Evolutionary conservation across 2,113 vertebrate species (phyloP).

Genomic region (Catharus minimus): DNA sequence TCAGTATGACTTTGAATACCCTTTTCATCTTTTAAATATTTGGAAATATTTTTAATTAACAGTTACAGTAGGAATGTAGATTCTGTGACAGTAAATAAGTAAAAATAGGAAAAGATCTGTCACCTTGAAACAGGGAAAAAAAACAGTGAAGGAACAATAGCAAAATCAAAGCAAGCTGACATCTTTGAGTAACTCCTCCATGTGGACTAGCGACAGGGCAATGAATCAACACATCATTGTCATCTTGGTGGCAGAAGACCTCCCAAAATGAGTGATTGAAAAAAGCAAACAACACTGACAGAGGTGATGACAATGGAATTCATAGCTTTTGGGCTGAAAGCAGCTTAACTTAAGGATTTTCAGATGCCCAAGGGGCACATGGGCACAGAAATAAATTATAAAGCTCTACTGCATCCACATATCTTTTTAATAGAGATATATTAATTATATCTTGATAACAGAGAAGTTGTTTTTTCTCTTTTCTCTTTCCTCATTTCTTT

Average conservation of each 20-base stretch:
- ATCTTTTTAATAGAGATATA: background rate
- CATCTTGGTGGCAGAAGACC: background rate
- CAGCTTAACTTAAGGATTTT: background rate
- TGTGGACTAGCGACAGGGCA: background rate
- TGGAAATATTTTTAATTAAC: background rate
- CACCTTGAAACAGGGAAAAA: background rate
- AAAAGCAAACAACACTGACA: background rate
- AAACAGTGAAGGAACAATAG: background rate
- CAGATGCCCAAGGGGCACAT: background rate
- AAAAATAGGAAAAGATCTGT: background rate
- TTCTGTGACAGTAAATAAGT: background rate
- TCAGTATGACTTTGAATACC: background rate
- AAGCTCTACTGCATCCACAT: background rate
- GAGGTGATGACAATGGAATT: background rate
- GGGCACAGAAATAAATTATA: background rate
- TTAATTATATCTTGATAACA: background rate
- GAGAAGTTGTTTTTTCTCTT: background rate
- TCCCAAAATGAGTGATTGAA: background rate
- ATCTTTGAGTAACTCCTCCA: background rate
- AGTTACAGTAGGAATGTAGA: background rate
- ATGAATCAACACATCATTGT: slow-evolving; percentile 16
- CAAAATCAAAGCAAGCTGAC: background rate
- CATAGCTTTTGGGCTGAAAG: background rate
- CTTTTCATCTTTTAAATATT: background rate
- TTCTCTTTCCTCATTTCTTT: too few relatives aligned